phyloP scores from a whole-genome alignment of 1,140 invertebrate species.

The Vanessa tameamea region DNA sequence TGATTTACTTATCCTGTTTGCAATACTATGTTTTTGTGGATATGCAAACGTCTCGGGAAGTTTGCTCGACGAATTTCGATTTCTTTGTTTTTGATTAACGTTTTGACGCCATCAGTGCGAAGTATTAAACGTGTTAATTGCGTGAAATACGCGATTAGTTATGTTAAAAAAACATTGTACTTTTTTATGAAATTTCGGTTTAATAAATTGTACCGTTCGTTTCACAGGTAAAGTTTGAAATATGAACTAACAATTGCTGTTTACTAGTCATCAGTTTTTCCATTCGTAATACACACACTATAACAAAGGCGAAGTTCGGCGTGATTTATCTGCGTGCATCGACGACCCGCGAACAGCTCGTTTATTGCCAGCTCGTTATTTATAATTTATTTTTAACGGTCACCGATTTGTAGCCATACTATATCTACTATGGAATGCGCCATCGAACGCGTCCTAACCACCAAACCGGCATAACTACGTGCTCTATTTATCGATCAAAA shows the following conservation, averaged over 20 bases:
- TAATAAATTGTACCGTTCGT: not conserved
- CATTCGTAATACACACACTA: slow-evolving; percentile 66
- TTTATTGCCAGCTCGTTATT: slow-evolving; percentile 77
- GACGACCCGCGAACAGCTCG: slow-evolving; percentile 75
- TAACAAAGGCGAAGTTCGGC: slow-evolving; percentile 50
- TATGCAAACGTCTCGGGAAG: slow-evolving; percentile 42
- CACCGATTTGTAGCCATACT: slow-evolving; percentile 68
- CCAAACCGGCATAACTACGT: slow-evolving; percentile 19
- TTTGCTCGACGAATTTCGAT: slow-evolving; percentile 38
- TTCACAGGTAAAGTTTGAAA: not conserved
- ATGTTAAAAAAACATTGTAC: not conserved
- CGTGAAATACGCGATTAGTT: not conserved
- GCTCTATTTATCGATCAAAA: slow-evolving; percentile 29
- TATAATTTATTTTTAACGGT: slow-evolving; percentile 81
- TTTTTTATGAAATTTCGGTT: not conserved
- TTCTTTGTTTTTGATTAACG: slow-evolving; percentile 27
- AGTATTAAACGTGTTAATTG: not conserved
- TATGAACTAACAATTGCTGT: slow-evolving; percentile 16
- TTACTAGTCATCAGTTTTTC: slow-evolving; percentile 55
- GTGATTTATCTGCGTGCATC: slow-evolving; percentile 78
- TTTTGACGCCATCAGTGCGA: slow-evolving; percentile 14
- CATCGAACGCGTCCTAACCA: slow-evolving; percentile 27
- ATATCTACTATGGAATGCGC: slow-evolving; percentile 38
- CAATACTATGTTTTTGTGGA: slow-evolving; percentile 43
- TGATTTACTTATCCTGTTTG: slow-evolving; percentile 61